Evolutionary conservation across 2,113 vertebrate species (phyloP).

Genomic region (Harpagus bidentatus): DNA sequence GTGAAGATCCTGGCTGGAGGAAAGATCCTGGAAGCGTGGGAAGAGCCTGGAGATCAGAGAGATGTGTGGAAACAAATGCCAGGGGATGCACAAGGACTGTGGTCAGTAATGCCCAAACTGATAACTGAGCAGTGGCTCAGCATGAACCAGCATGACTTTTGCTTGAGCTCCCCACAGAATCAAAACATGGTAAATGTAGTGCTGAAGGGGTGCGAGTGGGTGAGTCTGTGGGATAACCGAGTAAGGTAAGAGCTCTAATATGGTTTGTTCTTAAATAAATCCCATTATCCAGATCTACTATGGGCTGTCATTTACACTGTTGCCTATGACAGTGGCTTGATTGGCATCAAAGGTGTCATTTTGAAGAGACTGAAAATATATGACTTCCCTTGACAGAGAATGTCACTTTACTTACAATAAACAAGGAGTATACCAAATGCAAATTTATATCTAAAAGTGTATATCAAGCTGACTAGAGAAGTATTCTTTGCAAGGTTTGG

Average conservation of each 20-base stretch:
- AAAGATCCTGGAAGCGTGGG: neutral
- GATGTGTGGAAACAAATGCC: neutral
- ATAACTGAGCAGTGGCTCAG: neutral
- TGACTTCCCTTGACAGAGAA: neutral
- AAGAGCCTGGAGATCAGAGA: neutral
- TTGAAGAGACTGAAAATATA: neutral
- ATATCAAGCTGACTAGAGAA: neutral
- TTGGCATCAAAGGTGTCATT: neutral
- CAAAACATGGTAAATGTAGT: neutral
- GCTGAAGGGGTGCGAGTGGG: neutral
- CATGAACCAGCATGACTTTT: neutral
- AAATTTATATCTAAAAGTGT: neutral
- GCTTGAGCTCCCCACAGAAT: neutral
- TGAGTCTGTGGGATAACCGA: neutral
- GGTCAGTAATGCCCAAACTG: neutral
- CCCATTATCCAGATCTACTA: neutral
- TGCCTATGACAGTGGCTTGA: neutral
- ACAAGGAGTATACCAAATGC: neutral
- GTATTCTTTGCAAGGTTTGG: neutral
- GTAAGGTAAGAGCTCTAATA: neutral
- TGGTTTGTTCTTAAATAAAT: neutral
- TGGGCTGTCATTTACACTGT: neutral
- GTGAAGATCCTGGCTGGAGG: neutral
- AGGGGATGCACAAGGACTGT: neutral
- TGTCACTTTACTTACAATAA: neutral